These are phyloP conservation scores for Drosophila persimilis DNA, from an alignment of 1,140 invertebrate genomes.

Conservation along the genomic window DNA sequence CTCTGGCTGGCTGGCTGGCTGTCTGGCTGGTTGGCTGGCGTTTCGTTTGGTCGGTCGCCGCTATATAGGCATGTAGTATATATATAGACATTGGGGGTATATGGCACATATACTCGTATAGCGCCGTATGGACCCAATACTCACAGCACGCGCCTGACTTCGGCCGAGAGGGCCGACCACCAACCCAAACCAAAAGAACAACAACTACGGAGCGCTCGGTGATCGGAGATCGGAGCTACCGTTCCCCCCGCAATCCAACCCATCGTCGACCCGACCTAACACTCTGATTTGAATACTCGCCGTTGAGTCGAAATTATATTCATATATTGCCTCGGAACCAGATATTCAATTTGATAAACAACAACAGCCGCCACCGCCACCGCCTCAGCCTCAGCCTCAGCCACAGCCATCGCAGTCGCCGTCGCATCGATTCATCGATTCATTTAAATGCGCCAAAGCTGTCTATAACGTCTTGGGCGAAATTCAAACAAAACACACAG, in stretches of 20 bases:
- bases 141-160: slow-evolving; percentile 54
- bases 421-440: slow-evolving; percentile 25
- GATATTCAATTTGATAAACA: slow-evolving; percentile 66
- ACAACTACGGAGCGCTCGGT: slow-evolving; percentile 22
- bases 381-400: neutral
- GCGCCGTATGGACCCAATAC: slow-evolving; percentile 3
- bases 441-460: slow-evolving; percentile 51
- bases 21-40: neutral
- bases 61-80: slow-evolving; percentile 35
- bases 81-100: slow-evolving; percentile 20
- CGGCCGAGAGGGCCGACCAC: slow-evolving; percentile 33
- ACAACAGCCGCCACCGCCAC: slow-evolving; percentile 36
- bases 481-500: slow-evolving; percentile 1
- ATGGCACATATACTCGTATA: slow-evolving; percentile 26
- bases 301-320: slow-evolving; percentile 43
- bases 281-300: slow-evolving; percentile 57
- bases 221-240: slow-evolving; percentile 4
- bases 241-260: no score
- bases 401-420: no score
- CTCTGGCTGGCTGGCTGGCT: slow-evolving; percentile 38
- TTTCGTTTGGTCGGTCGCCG: slow-evolving; percentile 38
- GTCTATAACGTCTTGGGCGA: slow-evolving; percentile 51
- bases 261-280: neutral
- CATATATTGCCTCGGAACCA: slow-evolving; percentile 56
- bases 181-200: slow-evolving; percentile 13